Conservation (phyloP, 2,113 vertebrate genomes). For the Beaufortia kweichowensis region DNA sequence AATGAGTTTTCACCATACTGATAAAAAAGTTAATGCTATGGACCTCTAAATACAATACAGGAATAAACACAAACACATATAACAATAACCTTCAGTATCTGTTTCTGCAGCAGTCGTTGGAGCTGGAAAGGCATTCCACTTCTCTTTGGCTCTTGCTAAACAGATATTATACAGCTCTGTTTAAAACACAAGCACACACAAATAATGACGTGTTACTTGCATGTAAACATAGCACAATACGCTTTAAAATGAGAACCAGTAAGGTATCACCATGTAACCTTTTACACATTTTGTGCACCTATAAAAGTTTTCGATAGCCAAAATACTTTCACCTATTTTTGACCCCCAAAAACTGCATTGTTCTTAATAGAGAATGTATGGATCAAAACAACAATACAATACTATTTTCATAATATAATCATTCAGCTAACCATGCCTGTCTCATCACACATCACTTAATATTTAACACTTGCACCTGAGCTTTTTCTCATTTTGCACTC, state of each 20-base stretch:
- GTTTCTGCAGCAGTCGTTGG: background rate
- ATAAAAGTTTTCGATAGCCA: too few relatives aligned
- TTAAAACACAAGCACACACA: conserved; percentile 29
- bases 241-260: background rate
- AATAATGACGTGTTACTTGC: background rate
- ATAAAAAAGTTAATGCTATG: too few relatives aligned
- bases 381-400: background rate
- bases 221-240: background rate
- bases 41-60: background rate
- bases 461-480: background rate
- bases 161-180: conserved; percentile 97
- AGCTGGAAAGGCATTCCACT: conserved; percentile 84
- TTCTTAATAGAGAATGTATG: too few relatives aligned
- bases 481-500: background rate
- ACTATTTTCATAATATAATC: background rate
- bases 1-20: too few relatives aligned
- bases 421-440: background rate
- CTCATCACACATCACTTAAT: background rate
- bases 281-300: background rate
- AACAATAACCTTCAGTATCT: conserved; percentile 28
- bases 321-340: too few relatives aligned
- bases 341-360: too few relatives aligned
- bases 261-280: background rate
- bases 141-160: conserved; percentile 92
- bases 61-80: background rate